Evolutionary conservation across 2,888 invertebrate species (phyloP).

Genomic region (Macrosiphum euphorbiae): DNA sequence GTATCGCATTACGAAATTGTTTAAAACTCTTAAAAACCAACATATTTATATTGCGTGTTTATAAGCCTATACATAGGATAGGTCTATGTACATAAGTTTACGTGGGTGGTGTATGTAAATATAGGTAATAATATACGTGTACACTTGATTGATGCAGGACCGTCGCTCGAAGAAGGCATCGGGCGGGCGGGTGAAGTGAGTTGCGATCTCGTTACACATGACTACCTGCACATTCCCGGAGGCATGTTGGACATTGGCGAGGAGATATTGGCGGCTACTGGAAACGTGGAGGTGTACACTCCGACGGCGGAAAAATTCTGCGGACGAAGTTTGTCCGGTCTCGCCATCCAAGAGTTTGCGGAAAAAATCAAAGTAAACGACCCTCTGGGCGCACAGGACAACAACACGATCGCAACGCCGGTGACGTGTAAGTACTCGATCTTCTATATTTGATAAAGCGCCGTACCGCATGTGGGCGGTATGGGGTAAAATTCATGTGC

Average conservation of each 20-base stretch:
- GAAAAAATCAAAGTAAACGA: constrained; percentile 65
- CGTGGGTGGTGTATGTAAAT: not conserved
- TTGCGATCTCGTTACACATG: constrained; percentile 64
- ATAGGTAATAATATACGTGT: not conserved
- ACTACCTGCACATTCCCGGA: constrained; percentile 64
- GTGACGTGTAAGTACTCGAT: constrained; percentile 58
- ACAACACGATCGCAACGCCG: constrained; percentile 61
- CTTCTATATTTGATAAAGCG: not conserved
- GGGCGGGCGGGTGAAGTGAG: constrained; percentile 65
- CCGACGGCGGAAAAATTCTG: constrained; percentile 65
- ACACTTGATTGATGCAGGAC: not conserved
- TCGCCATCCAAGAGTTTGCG: constrained; percentile 64
- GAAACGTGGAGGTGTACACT: constrained; percentile 54
- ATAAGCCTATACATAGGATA: not conserved
- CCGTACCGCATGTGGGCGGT: not conserved
- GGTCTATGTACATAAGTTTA: not conserved
- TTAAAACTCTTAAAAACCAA: not conserved
- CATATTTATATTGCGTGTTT: not conserved
- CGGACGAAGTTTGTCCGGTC: constrained; percentile 64
- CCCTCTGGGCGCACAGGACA: constrained; percentile 63
- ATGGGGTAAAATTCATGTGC: not conserved
- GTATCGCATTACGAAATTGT: not conserved
- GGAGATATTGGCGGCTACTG: constrained; percentile 51
- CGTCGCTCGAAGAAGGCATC: constrained; percentile 61
- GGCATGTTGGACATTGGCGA: constrained; percentile 65